Percentiles rank a stretch among this genome's conserved stretches.
Conservation (phyloP, 2,113 vertebrate species). For the Ranitomeya imitator region DNA sequence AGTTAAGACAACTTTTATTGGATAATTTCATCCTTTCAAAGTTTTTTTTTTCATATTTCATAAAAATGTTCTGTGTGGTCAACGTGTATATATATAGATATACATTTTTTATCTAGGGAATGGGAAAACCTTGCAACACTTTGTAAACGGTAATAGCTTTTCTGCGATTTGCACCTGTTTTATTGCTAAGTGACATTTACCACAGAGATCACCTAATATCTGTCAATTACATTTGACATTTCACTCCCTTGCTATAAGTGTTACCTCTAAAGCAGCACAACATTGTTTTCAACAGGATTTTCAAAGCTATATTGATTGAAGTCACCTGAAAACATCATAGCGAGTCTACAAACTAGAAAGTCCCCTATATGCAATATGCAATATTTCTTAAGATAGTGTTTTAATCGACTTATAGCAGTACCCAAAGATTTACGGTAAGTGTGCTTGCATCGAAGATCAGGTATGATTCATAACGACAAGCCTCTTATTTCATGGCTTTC, state of each 20-base stretch:
- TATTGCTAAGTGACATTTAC: slow-evolving; percentile 58
- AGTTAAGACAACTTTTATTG: slow-evolving; percentile 36
- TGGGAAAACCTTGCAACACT: slow-evolving; percentile 10
- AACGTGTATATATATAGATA: neutral
- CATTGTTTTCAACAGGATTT: slow-evolving; percentile 37
- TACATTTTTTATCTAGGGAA: slow-evolving; percentile 2
- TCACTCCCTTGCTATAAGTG: slow-evolving; percentile 38
- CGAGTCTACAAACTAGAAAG: slow-evolving; percentile 11
- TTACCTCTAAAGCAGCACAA: slow-evolving; percentile 45
- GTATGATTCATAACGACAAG: neutral
- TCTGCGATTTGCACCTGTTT: slow-evolving; percentile 51
- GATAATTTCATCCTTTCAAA: slow-evolving; percentile 39
- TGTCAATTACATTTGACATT: slow-evolving; percentile 53
- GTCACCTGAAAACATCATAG: slow-evolving; percentile 33
- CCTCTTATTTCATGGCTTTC: neutral
- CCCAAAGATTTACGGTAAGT: neutral
- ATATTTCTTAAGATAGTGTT: slow-evolving; percentile 28
- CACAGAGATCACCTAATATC: slow-evolving; percentile 48
- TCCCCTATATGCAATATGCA: slow-evolving; percentile 28
- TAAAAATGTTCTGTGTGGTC: slow-evolving; percentile 38
- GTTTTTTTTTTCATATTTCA: neutral
- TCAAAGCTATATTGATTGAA: slow-evolving; percentile 53
- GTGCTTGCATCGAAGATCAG: neutral
- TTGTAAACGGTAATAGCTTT: slow-evolving; percentile 48
- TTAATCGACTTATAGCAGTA: slow-evolving; percentile 14